Percentiles rank a stretch among this genome's conserved stretches.
Evolutionary conservation across 2,113 vertebrate genomes (phyloP).

Genomic region (Theristicus caerulescens): DNA sequence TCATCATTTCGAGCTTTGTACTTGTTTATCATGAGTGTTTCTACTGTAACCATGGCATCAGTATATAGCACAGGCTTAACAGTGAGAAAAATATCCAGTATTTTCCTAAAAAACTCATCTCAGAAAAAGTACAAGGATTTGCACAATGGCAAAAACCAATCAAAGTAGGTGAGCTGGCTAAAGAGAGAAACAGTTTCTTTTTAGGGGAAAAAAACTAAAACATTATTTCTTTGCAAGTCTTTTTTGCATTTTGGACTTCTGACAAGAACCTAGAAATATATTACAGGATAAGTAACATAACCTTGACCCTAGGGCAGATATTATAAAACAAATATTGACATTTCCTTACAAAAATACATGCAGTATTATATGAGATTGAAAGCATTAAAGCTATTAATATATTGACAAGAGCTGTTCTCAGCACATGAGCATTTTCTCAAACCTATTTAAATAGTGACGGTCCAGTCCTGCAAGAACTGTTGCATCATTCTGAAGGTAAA

Average conservation of each 20-base stretch:
- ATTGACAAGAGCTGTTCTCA: constrained; percentile 13
- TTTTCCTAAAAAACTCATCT: constrained; percentile 20
- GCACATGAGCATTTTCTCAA: constrained; percentile 24
- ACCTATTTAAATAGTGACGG: not conserved
- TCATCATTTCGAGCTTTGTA: constrained; percentile 42
- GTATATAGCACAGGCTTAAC: constrained; percentile 55
- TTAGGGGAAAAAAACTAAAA: not conserved
- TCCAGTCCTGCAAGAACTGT: constrained; percentile 1
- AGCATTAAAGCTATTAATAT: not conserved
- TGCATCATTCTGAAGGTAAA: constrained; percentile 20
- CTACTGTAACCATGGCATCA: constrained; percentile 76
- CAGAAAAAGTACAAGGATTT: not conserved
- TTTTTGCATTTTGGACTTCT: not conserved
- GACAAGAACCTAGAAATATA: not conserved
- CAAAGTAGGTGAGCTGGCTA: not conserved
- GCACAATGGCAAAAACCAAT: not conserved
- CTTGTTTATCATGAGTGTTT: constrained; percentile 60
- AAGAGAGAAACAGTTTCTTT: not conserved
- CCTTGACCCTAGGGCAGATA: not conserved
- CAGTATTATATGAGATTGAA: not conserved
- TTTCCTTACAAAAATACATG: not conserved
- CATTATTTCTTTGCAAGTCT: not conserved
- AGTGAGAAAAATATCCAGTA: constrained; percentile 41
- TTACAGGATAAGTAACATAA: not conserved
- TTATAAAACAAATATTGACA: not conserved